These are phyloP conservation scores for Electrophaes corylata DNA, from an alignment of 2,888 invertebrate genomes.

Conservation along the genomic window DNA sequence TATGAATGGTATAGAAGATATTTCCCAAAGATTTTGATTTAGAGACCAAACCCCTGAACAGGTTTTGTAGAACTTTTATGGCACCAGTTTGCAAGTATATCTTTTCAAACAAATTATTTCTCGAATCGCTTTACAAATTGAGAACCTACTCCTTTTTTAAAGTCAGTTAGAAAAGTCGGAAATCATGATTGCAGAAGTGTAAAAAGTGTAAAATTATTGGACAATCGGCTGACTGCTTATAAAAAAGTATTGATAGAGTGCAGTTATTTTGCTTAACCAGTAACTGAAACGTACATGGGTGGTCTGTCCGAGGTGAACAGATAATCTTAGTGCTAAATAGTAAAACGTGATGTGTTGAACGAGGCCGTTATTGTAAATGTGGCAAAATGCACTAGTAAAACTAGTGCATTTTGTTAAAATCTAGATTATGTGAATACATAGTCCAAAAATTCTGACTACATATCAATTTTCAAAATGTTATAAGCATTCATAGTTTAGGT, in stretches of 20 bases:
- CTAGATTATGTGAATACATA: neutral
- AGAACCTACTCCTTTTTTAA: too few species aligned
- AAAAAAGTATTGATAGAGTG: neutral
- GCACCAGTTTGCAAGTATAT: too few species aligned
- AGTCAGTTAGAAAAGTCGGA: too few species aligned
- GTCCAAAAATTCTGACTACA: neutral
- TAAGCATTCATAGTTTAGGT: neutral
- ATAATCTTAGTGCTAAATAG: constrained; percentile 48
- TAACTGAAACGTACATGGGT: constrained; percentile 36
- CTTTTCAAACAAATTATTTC: too few species aligned
- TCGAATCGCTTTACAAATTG: too few species aligned
- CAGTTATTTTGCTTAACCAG: constrained; percentile 26
- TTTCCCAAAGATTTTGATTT: too few species aligned
- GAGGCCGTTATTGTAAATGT: constrained; percentile 38
- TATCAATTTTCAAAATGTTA: neutral
- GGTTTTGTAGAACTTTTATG: too few species aligned
- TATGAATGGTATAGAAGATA: too few species aligned
- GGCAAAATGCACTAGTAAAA: constrained; percentile 1
- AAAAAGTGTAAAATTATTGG: too few species aligned
- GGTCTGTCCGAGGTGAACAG: constrained; percentile 32
- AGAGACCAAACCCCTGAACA: too few species aligned
- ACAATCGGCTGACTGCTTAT: too few species aligned
- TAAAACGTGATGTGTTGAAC: constrained; percentile 41
- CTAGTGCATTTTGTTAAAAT: neutral
- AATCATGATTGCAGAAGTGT: too few species aligned